Evolutionary conservation across 2,888 invertebrate genomes (phyloP).

Genomic region (Sylvicola cinctus): DNA sequence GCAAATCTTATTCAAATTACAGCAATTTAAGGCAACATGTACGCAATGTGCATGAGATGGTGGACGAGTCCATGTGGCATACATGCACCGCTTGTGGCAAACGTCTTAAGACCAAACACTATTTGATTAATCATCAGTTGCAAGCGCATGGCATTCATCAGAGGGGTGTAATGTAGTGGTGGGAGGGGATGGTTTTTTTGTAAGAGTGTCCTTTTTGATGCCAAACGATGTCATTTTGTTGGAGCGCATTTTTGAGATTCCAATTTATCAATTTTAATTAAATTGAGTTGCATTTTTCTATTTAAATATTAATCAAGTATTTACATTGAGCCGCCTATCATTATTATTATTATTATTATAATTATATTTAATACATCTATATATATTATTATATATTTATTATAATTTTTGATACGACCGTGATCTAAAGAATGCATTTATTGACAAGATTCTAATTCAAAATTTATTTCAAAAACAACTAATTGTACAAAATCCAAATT

Average conservation of each 20-base stretch:
- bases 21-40: slow-evolving; percentile 58
- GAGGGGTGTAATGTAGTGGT: slow-evolving; percentile 16
- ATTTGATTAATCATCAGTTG: slow-evolving; percentile 54
- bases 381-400: background rate
- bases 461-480: background rate
- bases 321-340: background rate
- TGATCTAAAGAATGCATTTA: slow-evolving; percentile 10
- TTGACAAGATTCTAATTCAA: too few species aligned
- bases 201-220: too few species aligned
- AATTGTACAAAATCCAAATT: slow-evolving; percentile 3
- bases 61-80: slow-evolving; percentile 48
- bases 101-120: slow-evolving; percentile 56
- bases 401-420: slow-evolving; percentile 9
- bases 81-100: slow-evolving; percentile 53
- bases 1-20: slow-evolving; percentile 48
- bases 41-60: slow-evolving; percentile 52
- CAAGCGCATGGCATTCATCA: slow-evolving; percentile 55
- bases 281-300: too few species aligned
- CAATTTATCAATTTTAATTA: too few species aligned
- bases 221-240: background rate
- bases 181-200: background rate
- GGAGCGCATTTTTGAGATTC: too few species aligned
- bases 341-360: background rate
- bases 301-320: too few species aligned
- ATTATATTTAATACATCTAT: background rate